These are phyloP conservation scores for Drosophila ananassae DNA, from an alignment of 1,140 invertebrate genomes.

Conservation along the genomic window DNA sequence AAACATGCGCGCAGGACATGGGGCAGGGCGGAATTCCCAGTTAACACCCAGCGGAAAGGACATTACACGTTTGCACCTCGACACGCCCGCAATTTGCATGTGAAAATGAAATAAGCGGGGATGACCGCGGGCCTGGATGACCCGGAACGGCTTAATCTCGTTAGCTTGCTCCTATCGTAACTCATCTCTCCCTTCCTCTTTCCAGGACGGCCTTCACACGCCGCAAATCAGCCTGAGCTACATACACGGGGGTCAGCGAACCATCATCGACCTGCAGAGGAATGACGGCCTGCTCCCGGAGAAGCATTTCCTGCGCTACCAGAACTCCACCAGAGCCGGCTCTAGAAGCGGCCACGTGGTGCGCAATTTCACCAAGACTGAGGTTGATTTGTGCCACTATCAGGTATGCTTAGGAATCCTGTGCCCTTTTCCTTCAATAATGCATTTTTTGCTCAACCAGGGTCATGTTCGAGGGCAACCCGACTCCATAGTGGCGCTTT, in stretches of 20 bases:
- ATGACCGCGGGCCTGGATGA: neutral
- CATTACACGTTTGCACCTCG: conserved; percentile 64
- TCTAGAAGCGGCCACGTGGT: conserved; percentile 84
- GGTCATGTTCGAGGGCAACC: conserved; percentile 89
- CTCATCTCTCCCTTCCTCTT: conserved; percentile 47
- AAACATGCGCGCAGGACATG: neutral
- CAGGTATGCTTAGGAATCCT: conserved; percentile 55
- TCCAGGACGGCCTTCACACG: conserved; percentile 89
- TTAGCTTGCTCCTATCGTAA: conserved; percentile 25
- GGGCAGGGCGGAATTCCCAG: conserved; percentile 1
- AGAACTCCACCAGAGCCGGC: conserved; percentile 85
- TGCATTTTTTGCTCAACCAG: conserved; percentile 58
- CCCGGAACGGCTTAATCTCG: conserved; percentile 46
- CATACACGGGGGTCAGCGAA: conserved; percentile 87
- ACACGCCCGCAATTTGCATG: conserved; percentile 64
- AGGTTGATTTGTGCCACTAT: conserved; percentile 83
- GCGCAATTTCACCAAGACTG: conserved; percentile 84
- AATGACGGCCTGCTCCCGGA: conserved; percentile 91
- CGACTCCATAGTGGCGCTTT: conserved; percentile 93
- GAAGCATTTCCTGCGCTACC: conserved; percentile 90
- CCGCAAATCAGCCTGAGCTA: conserved; percentile 89
- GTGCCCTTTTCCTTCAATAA: neutral
- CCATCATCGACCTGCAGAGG: conserved; percentile 89
- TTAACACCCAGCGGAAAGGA: conserved; percentile 17
- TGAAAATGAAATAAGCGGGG: conserved; percentile 43